These are phyloP conservation scores for Drosophila leontia DNA, from an alignment of 1,140 invertebrate species.

Conservation along the genomic window DNA sequence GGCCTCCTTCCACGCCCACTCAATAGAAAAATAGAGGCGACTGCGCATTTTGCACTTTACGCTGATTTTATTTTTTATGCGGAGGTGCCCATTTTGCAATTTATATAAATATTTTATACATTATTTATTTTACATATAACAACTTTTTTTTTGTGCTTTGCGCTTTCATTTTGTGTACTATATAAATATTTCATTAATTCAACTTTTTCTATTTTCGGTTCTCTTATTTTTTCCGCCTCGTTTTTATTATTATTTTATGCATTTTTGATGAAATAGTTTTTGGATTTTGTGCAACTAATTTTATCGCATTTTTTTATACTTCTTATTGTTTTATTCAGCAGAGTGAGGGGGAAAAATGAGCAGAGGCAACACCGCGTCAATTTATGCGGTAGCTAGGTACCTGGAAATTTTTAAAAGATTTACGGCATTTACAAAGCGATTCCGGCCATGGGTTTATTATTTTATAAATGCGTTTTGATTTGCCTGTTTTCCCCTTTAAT, in stretches of 20 bases:
- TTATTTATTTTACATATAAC: slow-evolving; percentile 79
- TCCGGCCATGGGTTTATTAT: slow-evolving; percentile 50
- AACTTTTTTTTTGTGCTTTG: slow-evolving; percentile 46
- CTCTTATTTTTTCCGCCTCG: slow-evolving; percentile 26
- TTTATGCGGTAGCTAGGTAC: slow-evolving; percentile 56
- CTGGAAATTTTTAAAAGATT: slow-evolving; percentile 62
- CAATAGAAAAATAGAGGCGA: slow-evolving; percentile 79
- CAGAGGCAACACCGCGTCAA: slow-evolving; percentile 38
- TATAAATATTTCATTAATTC: slow-evolving; percentile 82
- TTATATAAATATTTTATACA: slow-evolving; percentile 83
- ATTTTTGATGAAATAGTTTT: slow-evolving; percentile 82
- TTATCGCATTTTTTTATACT: slow-evolving; percentile 41
- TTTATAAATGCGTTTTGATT: slow-evolving; percentile 60
- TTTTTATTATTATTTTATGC: slow-evolving; percentile 70
- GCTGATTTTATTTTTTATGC: slow-evolving; percentile 64
- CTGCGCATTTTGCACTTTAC: slow-evolving; percentile 73
- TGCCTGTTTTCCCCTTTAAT: slow-evolving; percentile 8
- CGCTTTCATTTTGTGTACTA: slow-evolving; percentile 59
- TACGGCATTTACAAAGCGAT: slow-evolving; percentile 56
- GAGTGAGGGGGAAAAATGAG: slow-evolving; percentile 2
- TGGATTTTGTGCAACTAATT: slow-evolving; percentile 75
- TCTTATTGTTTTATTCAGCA: slow-evolving; percentile 29
- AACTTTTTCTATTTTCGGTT: slow-evolving; percentile 60
- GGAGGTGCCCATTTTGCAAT: slow-evolving; percentile 74
- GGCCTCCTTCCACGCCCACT: slow-evolving; percentile 28